phyloP scores from a whole-genome alignment of 2,797 vertebrate genomes.

The Macropus fuliginosus region DNA sequence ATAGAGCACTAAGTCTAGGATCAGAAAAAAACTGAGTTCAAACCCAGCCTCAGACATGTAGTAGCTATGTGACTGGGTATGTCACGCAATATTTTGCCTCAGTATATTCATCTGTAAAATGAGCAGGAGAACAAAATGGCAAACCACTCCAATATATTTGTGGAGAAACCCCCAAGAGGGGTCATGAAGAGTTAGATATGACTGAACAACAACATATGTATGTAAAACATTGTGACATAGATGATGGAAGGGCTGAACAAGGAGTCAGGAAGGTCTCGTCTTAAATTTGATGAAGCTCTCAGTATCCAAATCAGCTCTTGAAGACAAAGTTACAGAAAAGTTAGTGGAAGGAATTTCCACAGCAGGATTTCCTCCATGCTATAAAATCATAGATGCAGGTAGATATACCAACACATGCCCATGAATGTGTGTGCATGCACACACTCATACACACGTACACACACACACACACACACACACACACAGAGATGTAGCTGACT shows the following conservation, averaged over 20 bases:
- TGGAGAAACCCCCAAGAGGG: background rate
- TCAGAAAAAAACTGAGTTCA: background rate
- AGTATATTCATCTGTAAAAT: background rate
- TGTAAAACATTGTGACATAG: background rate
- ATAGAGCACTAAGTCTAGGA: background rate
- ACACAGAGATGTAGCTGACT: background rate
- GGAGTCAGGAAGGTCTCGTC: background rate
- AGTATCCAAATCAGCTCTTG: background rate
- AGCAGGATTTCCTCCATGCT: background rate
- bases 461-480: accelerated
- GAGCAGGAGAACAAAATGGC: background rate
- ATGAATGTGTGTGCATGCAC: no score
- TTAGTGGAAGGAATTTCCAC: background rate
- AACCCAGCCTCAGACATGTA: background rate
- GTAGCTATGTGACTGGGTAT: background rate
- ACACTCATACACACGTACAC: background rate
- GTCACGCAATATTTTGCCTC: background rate
- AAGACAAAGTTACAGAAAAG: background rate
- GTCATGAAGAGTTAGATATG: no score
- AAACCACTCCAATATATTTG: background rate
- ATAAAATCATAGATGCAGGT: background rate
- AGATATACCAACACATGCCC: background rate
- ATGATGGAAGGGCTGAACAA: background rate
- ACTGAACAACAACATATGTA: background rate
- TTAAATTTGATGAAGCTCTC: background rate